Percentiles rank a stretch among this genome's conserved stretches.
These are phyloP conservation scores for Bicyclus anynana DNA, from an alignment of 1,140 invertebrate species.

Conservation along the genomic window DNA sequence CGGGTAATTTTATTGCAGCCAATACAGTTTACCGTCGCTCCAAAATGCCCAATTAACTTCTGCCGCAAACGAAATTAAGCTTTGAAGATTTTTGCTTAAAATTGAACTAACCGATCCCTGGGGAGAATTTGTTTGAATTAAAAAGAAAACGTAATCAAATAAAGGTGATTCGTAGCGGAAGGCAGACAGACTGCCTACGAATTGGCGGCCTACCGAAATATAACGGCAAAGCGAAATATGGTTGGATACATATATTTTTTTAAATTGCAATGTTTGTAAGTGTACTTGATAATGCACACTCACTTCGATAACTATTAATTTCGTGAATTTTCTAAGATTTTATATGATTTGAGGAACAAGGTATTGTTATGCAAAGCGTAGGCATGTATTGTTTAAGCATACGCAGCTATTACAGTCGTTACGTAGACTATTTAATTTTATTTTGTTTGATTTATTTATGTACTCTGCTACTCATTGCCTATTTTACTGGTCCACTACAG, in stretches of 20 bases:
- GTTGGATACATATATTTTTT: background rate
- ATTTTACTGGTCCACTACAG: no score
- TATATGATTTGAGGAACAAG: no score
- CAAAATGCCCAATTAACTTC: background rate
- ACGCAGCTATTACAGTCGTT: no score
- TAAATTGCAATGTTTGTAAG: background rate
- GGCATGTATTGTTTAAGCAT: no score
- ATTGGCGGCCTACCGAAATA: constrained; percentile 10
- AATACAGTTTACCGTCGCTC: background rate
- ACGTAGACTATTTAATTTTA: no score
- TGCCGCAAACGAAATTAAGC: constrained; percentile 10
- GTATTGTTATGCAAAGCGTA: no score
- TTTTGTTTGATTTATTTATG: no score
- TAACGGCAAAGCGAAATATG: constrained; percentile 7
- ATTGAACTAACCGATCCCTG: constrained; percentile 20
- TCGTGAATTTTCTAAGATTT: no score
- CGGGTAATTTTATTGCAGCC: background rate
- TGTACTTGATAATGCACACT: no score
- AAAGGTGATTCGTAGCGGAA: constrained; percentile 21
- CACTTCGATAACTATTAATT: no score
- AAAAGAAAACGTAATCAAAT: constrained; percentile 22
- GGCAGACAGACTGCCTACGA: constrained; percentile 9
- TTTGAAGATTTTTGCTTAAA: constrained; percentile 11
- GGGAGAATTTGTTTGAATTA: constrained; percentile 22
- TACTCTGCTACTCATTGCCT: no score